Conservation (phyloP, 2,113 vertebrate species). For the Chlorodrepanis virens region DNA sequence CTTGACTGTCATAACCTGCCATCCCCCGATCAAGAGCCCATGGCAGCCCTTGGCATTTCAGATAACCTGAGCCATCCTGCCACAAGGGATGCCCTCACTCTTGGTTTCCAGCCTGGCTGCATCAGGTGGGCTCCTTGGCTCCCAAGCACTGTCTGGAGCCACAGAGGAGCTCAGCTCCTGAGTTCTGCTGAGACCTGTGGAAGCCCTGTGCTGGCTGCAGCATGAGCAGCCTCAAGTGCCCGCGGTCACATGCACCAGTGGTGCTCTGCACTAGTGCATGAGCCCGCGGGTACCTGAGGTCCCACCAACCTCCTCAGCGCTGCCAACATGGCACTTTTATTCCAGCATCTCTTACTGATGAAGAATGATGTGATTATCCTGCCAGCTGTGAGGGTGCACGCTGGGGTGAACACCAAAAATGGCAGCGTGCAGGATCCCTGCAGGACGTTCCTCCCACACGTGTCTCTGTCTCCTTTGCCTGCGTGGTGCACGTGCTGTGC, state of each 20-base stretch:
- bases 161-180: background rate
- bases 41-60: background rate
- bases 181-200: background rate
- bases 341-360: background rate
- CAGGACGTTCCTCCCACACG: rapidly evolving
- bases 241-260: too few relatives aligned
- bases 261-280: background rate
- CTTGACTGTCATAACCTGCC: background rate
- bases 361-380: rapidly evolving
- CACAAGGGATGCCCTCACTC: background rate
- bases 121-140: background rate
- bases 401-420: rapidly evolving
- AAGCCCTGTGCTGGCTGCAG: background rate
- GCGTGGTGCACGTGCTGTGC: rapidly evolving
- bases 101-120: background rate
- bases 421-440: background rate
- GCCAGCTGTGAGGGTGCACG: rapidly evolving
- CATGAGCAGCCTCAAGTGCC: background rate
- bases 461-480: background rate
- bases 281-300: background rate
- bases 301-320: background rate
- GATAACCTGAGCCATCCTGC: background rate
- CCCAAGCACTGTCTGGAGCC: rapidly evolving
- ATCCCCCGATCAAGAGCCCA: background rate
- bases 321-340: rapidly evolving